Evolutionary conservation across 2,888 invertebrate species (phyloP).

Genomic region (Cerastis rubricosa): DNA sequence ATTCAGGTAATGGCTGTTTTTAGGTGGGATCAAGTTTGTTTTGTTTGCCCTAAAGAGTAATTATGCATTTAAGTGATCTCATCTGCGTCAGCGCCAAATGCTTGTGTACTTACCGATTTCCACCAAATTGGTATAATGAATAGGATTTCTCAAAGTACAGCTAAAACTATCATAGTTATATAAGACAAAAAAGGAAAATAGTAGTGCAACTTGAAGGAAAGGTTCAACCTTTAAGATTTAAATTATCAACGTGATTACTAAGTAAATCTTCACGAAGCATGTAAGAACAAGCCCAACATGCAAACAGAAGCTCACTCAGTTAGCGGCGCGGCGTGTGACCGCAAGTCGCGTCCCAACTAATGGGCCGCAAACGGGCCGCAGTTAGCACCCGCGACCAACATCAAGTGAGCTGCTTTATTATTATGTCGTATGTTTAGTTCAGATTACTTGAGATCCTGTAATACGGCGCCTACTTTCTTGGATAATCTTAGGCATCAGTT

Average conservation of each 20-base stretch:
- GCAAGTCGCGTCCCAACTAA: constrained; percentile 50
- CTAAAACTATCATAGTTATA: not conserved
- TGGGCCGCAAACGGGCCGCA: constrained; percentile 62
- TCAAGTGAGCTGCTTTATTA: constrained; percentile 2
- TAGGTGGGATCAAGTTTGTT: not conserved
- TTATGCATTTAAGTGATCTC: not conserved
- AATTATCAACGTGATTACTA: not conserved
- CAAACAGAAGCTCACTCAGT: constrained; percentile 33
- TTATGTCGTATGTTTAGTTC: not conserved
- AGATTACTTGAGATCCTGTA: not conserved
- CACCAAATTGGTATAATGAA: not conserved
- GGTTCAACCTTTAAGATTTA: not conserved
- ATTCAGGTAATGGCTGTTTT: not conserved
- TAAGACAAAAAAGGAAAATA: not conserved
- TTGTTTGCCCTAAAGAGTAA: not conserved
- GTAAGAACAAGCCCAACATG: constrained; percentile 37
- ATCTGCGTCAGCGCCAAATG: not conserved
- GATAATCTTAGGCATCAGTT: not conserved
- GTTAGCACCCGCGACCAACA: constrained; percentile 51
- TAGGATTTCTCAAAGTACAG: too few species aligned
- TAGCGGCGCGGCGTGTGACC: constrained; percentile 59
- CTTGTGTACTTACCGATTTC: not conserved
- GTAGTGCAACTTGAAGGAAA: not conserved
- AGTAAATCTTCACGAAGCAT: constrained; percentile 17
- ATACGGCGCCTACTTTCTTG: too few species aligned